Evolutionary conservation across 2,113 vertebrate genomes (phyloP), one percentile per base, ranked within the genome.

Genomic region (Zeus faber): DNA sequence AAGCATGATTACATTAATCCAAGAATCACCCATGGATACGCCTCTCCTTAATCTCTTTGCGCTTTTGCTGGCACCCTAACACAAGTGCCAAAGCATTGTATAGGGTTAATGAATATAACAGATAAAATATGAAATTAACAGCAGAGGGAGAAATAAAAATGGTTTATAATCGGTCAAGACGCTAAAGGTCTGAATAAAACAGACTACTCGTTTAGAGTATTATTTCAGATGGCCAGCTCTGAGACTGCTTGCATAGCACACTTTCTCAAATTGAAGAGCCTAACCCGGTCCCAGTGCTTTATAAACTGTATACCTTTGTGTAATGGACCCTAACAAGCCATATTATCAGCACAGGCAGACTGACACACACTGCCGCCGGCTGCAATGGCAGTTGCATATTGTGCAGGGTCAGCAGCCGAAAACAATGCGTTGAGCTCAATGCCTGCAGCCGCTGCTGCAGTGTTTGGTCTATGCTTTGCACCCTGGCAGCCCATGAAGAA

Each of bases 371-470:
- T 55, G 68, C 77, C 65, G 63, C 35, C 3, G 64, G 64, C 54
- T 70, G 31, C 53, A 35, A 23, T 24, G 59, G 35, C 48, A 27
- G 58, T 52, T 20, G 10, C 27, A 17, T 54, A 78, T 81, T 75
- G 72, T 86, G 84, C 80, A 71, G 80, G 81, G 80, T 86, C 84
- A 86, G 84, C 84, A 84, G 81, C 72, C 71, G 66, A 57, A 26
- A 74, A 55, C 78, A 74, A 67, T n/a, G 77, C 81, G 72, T 63
- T 72, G 76, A 77, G 74, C 72, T 54, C 33, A 49, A 54, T 45
- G 68, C 58, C 67, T 72, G 71, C 66, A 74, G 75, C 60, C 58
- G 17, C 22, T 14, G 56, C 73, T 72, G 75, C 77, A 70, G 52
- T n/a, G 46, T 68, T 49, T 25, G 33, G 26, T 67, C 66, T 65